Percentiles rank a stretch among this genome's conserved stretches.
These are phyloP conservation scores for Climacteris rufus DNA, from an alignment of 2,113 vertebrate genomes.

Conservation along the genomic window DNA sequence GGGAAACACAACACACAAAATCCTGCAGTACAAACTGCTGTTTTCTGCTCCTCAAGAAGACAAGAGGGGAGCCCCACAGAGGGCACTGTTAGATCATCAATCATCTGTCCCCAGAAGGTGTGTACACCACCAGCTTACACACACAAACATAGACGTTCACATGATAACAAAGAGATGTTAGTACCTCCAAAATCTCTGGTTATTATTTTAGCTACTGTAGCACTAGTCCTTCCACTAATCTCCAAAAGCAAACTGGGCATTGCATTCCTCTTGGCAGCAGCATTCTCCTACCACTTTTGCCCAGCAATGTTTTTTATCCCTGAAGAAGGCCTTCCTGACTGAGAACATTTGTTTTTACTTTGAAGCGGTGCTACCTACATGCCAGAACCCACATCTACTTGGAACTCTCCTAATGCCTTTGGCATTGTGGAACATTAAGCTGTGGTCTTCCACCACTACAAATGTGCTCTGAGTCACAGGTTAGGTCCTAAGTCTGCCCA, in stretches of 20 bases:
- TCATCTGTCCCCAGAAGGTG: background rate
- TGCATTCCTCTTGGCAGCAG: background rate
- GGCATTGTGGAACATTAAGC: background rate
- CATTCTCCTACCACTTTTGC: background rate
- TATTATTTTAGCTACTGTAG: background rate
- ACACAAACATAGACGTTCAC: background rate
- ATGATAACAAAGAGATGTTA: background rate
- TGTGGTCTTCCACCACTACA: background rate
- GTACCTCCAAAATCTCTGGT: background rate
- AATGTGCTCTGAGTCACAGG: background rate
- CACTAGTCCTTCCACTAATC: background rate
- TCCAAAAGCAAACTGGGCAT: background rate
- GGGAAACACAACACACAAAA: background rate
- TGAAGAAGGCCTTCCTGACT: background rate
- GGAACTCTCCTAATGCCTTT: background rate
- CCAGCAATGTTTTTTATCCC: background rate
- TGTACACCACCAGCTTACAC: background rate
- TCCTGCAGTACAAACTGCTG: background rate
- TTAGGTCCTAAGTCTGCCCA: background rate
- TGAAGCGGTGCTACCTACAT: background rate
- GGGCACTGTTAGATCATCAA: background rate
- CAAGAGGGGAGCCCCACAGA: background rate
- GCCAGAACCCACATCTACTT: background rate
- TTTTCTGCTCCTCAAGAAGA: background rate
- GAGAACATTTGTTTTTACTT: background rate